These are phyloP conservation scores for Crotalus horridus DNA, from an alignment of 2,113 vertebrate genomes.

Conservation along the genomic window DNA sequence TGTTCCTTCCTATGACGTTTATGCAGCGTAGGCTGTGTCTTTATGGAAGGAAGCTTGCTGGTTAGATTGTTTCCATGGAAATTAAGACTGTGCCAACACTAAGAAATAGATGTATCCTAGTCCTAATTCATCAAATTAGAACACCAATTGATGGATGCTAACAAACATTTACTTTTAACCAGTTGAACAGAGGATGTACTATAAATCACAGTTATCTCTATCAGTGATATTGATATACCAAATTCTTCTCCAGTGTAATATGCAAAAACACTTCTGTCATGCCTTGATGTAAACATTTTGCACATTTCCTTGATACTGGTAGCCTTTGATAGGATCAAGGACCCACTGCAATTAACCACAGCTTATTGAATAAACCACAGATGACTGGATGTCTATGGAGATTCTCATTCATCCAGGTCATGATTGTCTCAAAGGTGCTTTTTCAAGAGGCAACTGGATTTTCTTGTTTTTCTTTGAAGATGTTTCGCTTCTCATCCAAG, in stretches of 20 bases:
- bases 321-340: background rate
- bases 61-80: conserved; percentile 20
- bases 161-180: background rate
- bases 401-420: too few species aligned
- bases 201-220: background rate
- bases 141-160: background rate
- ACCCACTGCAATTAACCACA: background rate
- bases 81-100: background rate
- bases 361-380: background rate
- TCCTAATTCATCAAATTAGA: background rate
- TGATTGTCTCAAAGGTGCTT: too few species aligned
- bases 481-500: too few species aligned
- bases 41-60: background rate
- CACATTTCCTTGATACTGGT: background rate
- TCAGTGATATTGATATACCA: background rate
- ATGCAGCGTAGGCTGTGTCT: background rate
- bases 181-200: background rate
- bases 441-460: too few species aligned
- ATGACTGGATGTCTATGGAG: background rate
- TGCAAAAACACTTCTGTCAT: background rate
- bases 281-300: background rate
- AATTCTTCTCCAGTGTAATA: background rate
- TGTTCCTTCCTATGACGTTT: conserved; percentile 9
- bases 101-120: background rate
- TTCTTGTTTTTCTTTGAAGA: too few species aligned